Evolutionary conservation across 2,797 vertebrate genomes (phyloP).

Genomic region (Rallus crepitans): DNA sequence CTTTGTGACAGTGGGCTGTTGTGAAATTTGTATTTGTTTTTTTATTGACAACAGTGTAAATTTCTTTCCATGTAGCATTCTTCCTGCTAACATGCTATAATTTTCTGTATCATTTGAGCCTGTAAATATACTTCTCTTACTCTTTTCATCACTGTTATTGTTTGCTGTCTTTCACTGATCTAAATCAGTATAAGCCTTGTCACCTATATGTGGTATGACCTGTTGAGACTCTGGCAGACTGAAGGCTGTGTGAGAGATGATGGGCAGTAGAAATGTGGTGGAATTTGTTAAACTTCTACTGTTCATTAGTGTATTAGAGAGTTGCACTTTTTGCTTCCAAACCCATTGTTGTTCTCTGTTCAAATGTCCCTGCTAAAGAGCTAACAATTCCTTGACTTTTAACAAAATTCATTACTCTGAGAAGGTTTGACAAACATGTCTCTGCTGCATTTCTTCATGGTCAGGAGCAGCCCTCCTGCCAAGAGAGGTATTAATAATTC

Average conservation of each 20-base stretch:
- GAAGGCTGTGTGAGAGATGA: neutral
- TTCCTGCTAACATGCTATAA: neutral
- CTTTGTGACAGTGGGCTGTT: slow-evolving; percentile 30
- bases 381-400: neutral
- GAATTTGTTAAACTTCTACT: neutral
- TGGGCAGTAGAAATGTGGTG: neutral
- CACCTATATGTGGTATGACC: neutral
- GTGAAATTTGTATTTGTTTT: slow-evolving; percentile 58
- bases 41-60: neutral
- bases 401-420: neutral
- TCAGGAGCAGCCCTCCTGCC: neutral
- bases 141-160: neutral
- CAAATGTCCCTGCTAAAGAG: neutral
- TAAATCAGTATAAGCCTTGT: neutral
- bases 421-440: neutral
- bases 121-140: neutral
- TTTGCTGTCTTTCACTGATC: neutral
- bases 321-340: neutral
- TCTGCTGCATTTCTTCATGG: neutral
- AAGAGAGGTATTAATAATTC: neutral
- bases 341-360: neutral
- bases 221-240: neutral
- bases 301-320: neutral
- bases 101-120: neutral
- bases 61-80: neutral